Conservation (phyloP, 2,113 vertebrate species). For the Onychostruthus taczanowskii region DNA sequence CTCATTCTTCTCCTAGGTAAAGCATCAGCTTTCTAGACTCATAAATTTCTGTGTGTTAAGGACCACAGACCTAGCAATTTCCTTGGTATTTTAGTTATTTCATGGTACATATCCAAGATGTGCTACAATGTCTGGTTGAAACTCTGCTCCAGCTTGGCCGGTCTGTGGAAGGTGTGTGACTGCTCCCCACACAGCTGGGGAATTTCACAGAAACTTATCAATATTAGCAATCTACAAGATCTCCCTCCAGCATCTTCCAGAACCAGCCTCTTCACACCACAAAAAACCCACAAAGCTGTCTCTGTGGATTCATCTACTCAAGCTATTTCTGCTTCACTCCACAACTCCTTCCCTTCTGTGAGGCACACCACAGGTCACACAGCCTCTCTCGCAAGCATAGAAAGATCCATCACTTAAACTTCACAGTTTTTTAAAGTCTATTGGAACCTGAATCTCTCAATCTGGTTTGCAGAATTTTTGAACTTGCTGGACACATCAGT, state of each 20-base stretch:
- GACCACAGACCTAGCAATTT: neutral
- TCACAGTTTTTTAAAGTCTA: neutral
- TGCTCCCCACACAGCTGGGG: neutral
- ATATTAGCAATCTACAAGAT: neutral
- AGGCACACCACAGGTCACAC: neutral
- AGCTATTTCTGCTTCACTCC: neutral
- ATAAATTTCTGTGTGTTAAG: neutral
- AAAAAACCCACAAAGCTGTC: neutral
- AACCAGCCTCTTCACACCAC: neutral
- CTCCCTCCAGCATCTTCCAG: neutral
- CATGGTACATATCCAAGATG: neutral
- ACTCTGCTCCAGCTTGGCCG: neutral
- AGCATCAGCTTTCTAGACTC: neutral
- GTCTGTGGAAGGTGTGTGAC: neutral
- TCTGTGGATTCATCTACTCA: neutral
- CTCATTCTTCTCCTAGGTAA: neutral
- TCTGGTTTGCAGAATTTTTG: slow-evolving; percentile 16
- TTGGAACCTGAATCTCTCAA: slow-evolving; percentile 1
- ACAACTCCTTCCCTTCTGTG: neutral
- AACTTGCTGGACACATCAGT: neutral
- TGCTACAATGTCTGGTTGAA: neutral
- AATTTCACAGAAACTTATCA: neutral
- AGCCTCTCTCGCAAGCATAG: neutral
- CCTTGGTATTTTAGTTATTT: neutral
- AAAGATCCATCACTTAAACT: neutral